These are phyloP conservation scores for Microplitis demolitor DNA, from an alignment of 1,140 invertebrate genomes.

Conservation along the genomic window DNA sequence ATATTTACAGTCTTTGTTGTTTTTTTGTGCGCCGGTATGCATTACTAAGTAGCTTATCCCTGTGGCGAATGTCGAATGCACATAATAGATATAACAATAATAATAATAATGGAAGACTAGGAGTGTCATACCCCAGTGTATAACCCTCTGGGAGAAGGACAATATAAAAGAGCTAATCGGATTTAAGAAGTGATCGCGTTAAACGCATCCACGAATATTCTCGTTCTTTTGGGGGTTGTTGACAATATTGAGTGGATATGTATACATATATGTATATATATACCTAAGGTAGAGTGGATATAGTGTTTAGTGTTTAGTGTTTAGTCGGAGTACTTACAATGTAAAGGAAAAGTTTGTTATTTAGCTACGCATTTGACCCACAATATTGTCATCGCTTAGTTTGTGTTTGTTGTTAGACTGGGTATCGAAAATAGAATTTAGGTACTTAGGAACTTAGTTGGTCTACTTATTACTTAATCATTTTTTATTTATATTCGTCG, in stretches of 20 bases:
- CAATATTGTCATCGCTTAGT: too few relatives aligned
- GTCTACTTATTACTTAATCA: too few relatives aligned
- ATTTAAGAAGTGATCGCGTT: slow-evolving; percentile 53
- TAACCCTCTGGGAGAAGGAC: slow-evolving; percentile 40
- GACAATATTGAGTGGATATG: slow-evolving; percentile 21
- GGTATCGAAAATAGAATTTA: too few relatives aligned
- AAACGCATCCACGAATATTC: slow-evolving; percentile 43
- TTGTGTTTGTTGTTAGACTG: too few relatives aligned
- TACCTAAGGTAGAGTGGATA: background rate
- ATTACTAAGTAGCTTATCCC: slow-evolving; percentile 44
- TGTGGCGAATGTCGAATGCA: background rate
- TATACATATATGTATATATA: background rate
- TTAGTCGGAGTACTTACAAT: too few relatives aligned
- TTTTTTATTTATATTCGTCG: too few relatives aligned
- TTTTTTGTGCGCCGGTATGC: slow-evolving; percentile 37
- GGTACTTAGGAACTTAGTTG: too few relatives aligned
- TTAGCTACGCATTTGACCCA: too few relatives aligned
- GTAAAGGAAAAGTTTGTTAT: too few relatives aligned
- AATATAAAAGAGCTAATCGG: slow-evolving; percentile 42
- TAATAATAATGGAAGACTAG: too few relatives aligned
- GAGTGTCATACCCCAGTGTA: slow-evolving; percentile 36
- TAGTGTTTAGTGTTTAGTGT: too few relatives aligned
- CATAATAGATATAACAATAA: too few relatives aligned
- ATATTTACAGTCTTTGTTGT: background rate
- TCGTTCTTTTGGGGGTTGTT: background rate